Evolutionary conservation across 2,888 invertebrate species (phyloP), one percentile per base, ranked within the genome.

Genomic region (Diarsia mendica): DNA sequence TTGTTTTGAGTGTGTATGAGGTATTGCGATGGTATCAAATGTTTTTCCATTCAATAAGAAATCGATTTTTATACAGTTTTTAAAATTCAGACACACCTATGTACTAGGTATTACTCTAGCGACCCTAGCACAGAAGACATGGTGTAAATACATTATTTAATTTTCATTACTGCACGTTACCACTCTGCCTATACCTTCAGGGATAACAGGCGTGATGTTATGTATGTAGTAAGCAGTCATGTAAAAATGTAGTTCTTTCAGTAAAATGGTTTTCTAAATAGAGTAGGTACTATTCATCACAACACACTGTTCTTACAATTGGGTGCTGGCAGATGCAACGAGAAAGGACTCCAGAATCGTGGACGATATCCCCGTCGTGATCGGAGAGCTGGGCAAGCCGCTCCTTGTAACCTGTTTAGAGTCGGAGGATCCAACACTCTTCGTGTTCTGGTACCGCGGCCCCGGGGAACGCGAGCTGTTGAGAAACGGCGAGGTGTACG

Each of bases 381-480:
- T 97, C 65, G 98, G 98, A 39, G 97, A 97, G 79, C 94, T 99
- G 85, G 98, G 98, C 84, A 97, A 97, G 48, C 97, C 98, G 46
- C 97, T 98, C 64, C 93, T 97, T 75, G 95, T 99, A 64, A 97
- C 98, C 88, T 99, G 99, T 93, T 98, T 98, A 88, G 98, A 98
- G 51, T 97, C 98, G 92, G 99, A 99, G 65, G 97, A 97, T 97
- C 99, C 99, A 0, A 93, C 97, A 79, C 99, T 99, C 0, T 94
- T 97, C 67, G 98, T 99, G 65, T 98, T 97, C 85, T 99, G 99
- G 99, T 98, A 98, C 98, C 97, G 98, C 76, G 98, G 98, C 65
- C 97, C 97, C 60, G 96, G 97, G 72, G 97, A 97, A 46, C 96
- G 97, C 65, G 97, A 98, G 97, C 97, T 99, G 79, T 98, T 99